Conservation (phyloP, 2,888 invertebrate species). For the Dromius quadrimaculatus region DNA sequence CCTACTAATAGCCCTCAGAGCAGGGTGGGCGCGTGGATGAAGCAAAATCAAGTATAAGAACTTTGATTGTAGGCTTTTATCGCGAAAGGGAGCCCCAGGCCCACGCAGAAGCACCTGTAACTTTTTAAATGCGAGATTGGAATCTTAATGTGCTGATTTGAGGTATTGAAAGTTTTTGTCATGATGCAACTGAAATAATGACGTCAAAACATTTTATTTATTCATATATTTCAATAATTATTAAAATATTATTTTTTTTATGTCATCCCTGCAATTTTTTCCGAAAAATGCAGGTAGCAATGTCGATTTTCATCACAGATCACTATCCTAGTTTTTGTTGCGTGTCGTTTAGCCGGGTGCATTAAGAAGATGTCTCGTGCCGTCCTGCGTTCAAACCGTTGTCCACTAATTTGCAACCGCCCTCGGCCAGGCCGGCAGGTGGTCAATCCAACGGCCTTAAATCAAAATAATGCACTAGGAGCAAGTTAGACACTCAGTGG, state of each 20-base stretch:
- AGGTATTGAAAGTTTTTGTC: constrained; percentile 2
- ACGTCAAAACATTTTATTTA: constrained; percentile 2
- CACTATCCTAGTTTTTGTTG: constrained; percentile 6
- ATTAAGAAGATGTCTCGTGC: constrained; percentile 19
- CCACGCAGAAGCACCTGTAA: constrained; percentile 31
- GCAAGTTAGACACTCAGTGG: neutral
- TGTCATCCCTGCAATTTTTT: no score
- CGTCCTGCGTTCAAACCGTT: no score
- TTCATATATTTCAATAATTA: neutral
- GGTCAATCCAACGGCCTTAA: constrained; percentile 17
- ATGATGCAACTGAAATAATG: constrained; percentile 8
- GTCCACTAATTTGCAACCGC: constrained; percentile 50
- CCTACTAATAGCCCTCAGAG: constrained; percentile 19
- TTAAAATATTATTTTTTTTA: no score
- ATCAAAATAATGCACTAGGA: neutral
- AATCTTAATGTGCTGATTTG: constrained; percentile 5
- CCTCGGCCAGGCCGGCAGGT: constrained; percentile 31
- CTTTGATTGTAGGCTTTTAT: constrained; percentile 25
- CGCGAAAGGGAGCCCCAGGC: constrained; percentile 22
- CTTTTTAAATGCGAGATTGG: neutral
- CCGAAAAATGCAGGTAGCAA: constrained; percentile 17
- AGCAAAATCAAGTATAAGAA: no score
- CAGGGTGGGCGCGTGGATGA: constrained; percentile 40
- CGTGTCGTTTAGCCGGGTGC: constrained; percentile 9
- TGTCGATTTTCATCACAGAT: neutral